Base-by-base conservation (phyloP, 1,140 invertebrate species). In the Branchinecta lindahli region DNA sequence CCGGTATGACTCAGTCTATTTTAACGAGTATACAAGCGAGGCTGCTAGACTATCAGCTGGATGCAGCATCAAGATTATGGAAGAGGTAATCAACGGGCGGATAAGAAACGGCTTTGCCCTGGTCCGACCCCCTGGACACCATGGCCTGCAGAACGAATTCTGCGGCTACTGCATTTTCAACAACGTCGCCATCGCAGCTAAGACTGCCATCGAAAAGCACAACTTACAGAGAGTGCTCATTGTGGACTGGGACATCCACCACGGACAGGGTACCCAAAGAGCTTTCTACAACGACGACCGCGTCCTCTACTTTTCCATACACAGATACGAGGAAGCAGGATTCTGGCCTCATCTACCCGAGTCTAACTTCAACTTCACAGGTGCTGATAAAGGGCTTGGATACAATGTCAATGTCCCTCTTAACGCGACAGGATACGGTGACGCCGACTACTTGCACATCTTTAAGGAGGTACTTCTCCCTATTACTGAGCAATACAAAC, bases 401-500 rank as follows among this genome's bases (percentile, higher is more conserved):
- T 73, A 74, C 73, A 79, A 79, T 69, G 72, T 81, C 44, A 82
- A 82, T 71, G 76, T 81, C 69, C 77, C 80, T 7, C 81, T 77
- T 75, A 77, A 74, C 72, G 71, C 70, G 66, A 72, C 47, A 66
- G 52, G 69, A 44, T 78, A 79, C 74, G 77, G 78, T 65, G 81
- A 83, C 77, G 73, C 75, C 8, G 82, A 83, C 65, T 83, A 83
- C 18, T 15, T 61, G 12, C 52, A 61, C 18, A 61, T 61, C 12
- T 61, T 61, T 6, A 18, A 61, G 18, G 52, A 61, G 18, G 6
- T 61, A 61, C 52, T 61, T 61, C 12, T 15, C 12, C 52, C 52
- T 15, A 61, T 61, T 15, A 18, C 52, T 3, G 18, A 61, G 44
- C 80, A 93, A 88, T 92, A 88, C 83, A 80, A 80, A 74, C 89